Conservation (phyloP, 1,140 invertebrate genomes). For the Whitmania pigra region DNA sequence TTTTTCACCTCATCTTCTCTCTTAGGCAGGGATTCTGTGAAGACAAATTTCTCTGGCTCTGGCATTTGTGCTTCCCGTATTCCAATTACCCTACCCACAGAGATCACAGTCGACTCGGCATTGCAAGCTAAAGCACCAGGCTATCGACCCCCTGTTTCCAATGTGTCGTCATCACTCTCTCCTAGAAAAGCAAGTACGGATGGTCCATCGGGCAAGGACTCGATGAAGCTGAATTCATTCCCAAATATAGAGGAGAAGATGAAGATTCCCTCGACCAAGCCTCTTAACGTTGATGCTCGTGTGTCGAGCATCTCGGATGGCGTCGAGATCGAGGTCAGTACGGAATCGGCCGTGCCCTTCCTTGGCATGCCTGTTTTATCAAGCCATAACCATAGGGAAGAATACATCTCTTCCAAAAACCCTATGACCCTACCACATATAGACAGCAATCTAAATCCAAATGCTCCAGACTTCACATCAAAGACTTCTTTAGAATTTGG, state of each 20-base stretch:
- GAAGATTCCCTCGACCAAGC: not conserved
- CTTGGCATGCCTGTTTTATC: not conserved
- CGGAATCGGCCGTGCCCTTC: conserved; percentile 9
- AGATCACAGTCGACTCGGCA: conserved; percentile 27
- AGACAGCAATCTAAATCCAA: conserved; percentile 65
- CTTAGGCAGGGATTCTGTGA: too few relatives aligned
- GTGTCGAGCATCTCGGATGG: not conserved
- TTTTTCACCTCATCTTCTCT: too few relatives aligned
- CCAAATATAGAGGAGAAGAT: conserved; percentile 1
- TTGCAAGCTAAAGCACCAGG: conserved; percentile 40
- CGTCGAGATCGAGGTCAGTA: not conserved
- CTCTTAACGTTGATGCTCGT: not conserved
- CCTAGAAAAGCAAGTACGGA: conserved; percentile 26
- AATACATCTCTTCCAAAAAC: conserved; percentile 41
- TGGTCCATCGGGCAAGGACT: conserved; percentile 17
- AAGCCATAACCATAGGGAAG: conserved; percentile 27
- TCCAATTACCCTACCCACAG: not conserved
- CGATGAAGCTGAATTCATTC: too few relatives aligned
- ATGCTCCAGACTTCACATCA: conserved; percentile 66
- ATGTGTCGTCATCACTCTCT: conserved; percentile 30
- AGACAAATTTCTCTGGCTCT: too few relatives aligned
- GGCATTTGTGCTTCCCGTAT: too few relatives aligned
- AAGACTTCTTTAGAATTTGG: conserved; percentile 22
- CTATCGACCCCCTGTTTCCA: conserved; percentile 29
- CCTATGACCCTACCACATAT: conserved; percentile 42